A percentile compares a stretch with the other conserved stretches of the same genome.
These are phyloP conservation scores for Tiliqua scincoides DNA, from an alignment of 2,113 vertebrate genomes.

Conservation along the genomic window DNA sequence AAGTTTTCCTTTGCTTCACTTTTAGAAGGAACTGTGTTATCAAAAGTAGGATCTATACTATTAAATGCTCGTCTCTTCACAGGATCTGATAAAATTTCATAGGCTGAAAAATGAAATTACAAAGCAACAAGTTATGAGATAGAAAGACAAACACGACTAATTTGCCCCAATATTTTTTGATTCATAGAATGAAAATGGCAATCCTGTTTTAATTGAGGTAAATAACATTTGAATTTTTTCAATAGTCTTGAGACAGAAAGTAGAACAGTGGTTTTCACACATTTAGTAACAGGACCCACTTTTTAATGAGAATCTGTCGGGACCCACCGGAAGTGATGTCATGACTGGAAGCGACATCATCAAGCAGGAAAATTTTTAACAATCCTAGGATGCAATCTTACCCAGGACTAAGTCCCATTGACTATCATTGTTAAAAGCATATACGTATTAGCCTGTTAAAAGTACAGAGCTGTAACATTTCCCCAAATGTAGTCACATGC, in stretches of 20 bases:
- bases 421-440: too few relatives aligned
- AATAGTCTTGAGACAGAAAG: neutral
- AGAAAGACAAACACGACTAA: neutral
- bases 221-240: neutral
- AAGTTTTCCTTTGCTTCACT: slow-evolving; percentile 96
- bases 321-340: too few relatives aligned
- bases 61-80: slow-evolving; percentile 96
- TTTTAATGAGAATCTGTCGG: too few relatives aligned
- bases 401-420: too few relatives aligned
- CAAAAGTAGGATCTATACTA: slow-evolving; percentile 96
- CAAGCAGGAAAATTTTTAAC: too few relatives aligned
- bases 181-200: neutral
- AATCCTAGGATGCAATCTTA: too few relatives aligned
- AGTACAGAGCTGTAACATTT: too few relatives aligned
- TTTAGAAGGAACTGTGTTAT: slow-evolving; percentile 93
- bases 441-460: too few relatives aligned
- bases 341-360: too few relatives aligned
- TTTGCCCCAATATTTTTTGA: too few relatives aligned
- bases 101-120: slow-evolving; percentile 79
- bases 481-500: too few relatives aligned
- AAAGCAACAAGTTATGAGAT: slow-evolving; percentile 24
- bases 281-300: too few relatives aligned
- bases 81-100: slow-evolving; percentile 93
- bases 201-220: neutral
- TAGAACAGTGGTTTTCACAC: neutral